Evolutionary conservation across 2,113 vertebrate genomes (phyloP).

Genomic region (Speoplatyrhinus poulsoni): DNA sequence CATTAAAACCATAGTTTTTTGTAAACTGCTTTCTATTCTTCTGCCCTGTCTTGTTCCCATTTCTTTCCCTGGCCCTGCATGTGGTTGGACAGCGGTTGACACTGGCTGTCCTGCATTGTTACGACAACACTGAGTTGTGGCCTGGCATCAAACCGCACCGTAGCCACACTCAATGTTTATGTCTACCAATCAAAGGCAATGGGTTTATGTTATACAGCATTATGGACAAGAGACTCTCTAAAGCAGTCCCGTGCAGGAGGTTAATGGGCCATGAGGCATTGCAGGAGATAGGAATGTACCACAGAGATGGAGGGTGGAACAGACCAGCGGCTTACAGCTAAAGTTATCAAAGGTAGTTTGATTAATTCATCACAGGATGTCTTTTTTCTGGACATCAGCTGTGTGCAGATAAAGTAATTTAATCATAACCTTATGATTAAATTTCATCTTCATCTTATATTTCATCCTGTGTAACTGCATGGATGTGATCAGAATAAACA

Average conservation of each 20-base stretch:
- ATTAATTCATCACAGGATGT: too few species aligned
- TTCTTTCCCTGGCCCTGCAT: conserved; percentile 40
- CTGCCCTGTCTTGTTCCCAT: background rate
- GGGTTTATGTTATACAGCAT: conserved; percentile 76
- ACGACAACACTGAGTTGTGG: conserved; percentile 69
- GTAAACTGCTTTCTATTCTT: background rate
- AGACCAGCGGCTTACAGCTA: background rate
- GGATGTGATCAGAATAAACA: too few species aligned
- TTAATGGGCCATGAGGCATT: conserved; percentile 55
- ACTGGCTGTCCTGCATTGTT: conserved; percentile 44
- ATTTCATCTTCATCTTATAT: too few species aligned
- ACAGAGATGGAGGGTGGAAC: conserved; percentile 5
- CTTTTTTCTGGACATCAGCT: too few species aligned
- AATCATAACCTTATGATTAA: too few species aligned
- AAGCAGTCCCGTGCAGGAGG: conserved; percentile 40
- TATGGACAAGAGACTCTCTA: conserved; percentile 66
- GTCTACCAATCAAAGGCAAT: conserved; percentile 77
- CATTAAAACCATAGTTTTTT: background rate
- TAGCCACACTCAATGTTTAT: conserved; percentile 77
- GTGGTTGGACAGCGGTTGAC: conserved; percentile 30
- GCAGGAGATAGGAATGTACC: conserved; percentile 30
- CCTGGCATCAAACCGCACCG: conserved; percentile 68
- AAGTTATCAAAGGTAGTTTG: too few species aligned
- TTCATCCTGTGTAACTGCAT: too few species aligned
- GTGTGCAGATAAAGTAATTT: too few species aligned